Evolutionary conservation across 2,113 vertebrate species (phyloP), one percentile per base, ranked within the genome.

Genomic region (Charadrius vociferus): DNA sequence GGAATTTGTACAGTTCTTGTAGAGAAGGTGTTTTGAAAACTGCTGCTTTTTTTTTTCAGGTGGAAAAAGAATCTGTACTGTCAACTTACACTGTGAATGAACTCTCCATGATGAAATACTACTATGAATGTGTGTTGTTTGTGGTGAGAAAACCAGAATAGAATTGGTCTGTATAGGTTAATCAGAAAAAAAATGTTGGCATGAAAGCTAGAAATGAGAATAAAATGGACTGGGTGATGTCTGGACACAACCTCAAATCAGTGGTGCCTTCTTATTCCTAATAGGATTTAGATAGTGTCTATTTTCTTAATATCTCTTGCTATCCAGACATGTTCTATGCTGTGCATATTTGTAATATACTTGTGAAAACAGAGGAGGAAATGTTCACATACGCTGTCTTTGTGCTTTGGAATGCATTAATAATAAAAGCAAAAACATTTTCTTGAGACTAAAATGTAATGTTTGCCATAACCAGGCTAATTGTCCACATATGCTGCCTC

Each of bases 71-170:
- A 96, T 99, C 99, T 15, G 98, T 99, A 45, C 97, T 98, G 87
- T 99, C 99, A 88, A 99, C 99, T 37, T 99, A 99, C 97, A 99
- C 99, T 93, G 99, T 99, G 98, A 99, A 99, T 73, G 98, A 99
- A 45, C 98, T 99, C 89, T 99, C 99, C 56, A 99, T 99, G 99
- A 98, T 99, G 97, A 99, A 99, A 97, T 99, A 99, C 92, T 97
- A 99, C 95, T 99, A 99, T 41, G 99, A 99, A 98, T 99, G 99
- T 10, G 98, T 99, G 78, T 99, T 99, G 98, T 99, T 99, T 96
- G 99, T 99, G 88, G 99, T 98, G 72, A 98, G 99, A 86, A 99
- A 99, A 97, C 99, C 99, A 66, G 96, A 97, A 67, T 58, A 98
- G 17, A 43, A 97, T 37, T 88, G 52, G 49, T 94, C 87, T 84